These are phyloP conservation scores for Trogon surrucura DNA, from an alignment of 2,113 vertebrate species.

Conservation along the genomic window DNA sequence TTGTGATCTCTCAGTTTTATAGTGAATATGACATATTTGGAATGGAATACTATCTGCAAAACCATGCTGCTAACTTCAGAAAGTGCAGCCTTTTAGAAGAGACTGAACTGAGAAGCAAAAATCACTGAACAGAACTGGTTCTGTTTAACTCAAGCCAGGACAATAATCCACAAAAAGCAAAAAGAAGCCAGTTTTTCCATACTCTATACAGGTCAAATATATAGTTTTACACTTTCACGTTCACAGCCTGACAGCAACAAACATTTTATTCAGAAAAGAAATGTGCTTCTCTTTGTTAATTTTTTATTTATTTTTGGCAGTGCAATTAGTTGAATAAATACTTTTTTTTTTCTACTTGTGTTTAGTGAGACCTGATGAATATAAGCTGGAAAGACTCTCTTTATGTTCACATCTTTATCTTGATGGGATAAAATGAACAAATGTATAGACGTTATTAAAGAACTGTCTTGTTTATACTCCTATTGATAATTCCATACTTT, in stretches of 20 bases:
- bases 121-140: no score
- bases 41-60: no score
- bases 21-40: no score
- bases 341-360: neutral
- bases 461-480: neutral
- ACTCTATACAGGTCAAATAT: neutral
- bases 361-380: neutral
- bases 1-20: no score
- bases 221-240: neutral
- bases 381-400: neutral
- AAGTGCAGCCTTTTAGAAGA: no score
- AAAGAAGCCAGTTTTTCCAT: accelerated
- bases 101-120: no score
- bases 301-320: neutral
- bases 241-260: neutral
- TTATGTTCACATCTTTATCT: neutral
- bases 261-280: neutral
- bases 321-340: neutral
- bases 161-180: neutral
- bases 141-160: no score
- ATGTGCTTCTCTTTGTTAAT: neutral
- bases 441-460: neutral
- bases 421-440: neutral
- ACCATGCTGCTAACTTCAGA: no score
- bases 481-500: neutral